These are phyloP conservation scores for Oreotrochilus melanogaster DNA, from an alignment of 2,113 vertebrate species.

Conservation along the genomic window DNA sequence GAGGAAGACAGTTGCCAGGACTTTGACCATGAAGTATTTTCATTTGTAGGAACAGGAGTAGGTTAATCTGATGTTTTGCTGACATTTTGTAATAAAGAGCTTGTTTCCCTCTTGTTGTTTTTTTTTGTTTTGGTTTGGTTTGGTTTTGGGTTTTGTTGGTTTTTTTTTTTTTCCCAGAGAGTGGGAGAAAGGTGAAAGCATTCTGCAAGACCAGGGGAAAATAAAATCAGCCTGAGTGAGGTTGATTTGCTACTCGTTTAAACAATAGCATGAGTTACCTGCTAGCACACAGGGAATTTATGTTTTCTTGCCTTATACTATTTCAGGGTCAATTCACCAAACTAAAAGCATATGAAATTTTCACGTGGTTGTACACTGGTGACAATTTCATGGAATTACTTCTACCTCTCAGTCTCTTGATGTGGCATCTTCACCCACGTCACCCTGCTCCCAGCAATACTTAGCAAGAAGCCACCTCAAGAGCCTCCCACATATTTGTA, in stretches of 20 bases:
- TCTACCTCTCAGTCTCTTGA: not conserved
- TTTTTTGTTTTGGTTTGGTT: too few relatives aligned
- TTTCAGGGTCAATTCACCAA: not conserved
- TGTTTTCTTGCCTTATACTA: slow-evolving; percentile 1
- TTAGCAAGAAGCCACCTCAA: slow-evolving; percentile 51
- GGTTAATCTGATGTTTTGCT: not conserved
- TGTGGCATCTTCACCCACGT: not conserved
- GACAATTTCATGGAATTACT: not conserved
- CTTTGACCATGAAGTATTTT: not conserved
- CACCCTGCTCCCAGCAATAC: not conserved
- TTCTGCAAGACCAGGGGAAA: not conserved
- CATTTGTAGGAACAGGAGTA: not conserved
- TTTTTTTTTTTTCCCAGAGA: not conserved
- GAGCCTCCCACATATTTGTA: slow-evolving; percentile 57
- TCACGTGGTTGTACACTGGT: not conserved
- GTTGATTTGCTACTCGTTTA: not conserved
- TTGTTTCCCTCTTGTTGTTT: not conserved
- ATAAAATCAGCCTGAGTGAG: not conserved
- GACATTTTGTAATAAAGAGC: not conserved
- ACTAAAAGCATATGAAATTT: slow-evolving; percentile 2
- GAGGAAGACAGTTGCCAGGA: not conserved
- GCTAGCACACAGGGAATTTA: not conserved
- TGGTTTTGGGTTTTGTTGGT: too few relatives aligned
- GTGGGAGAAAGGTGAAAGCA: not conserved
- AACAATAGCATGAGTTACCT: not conserved